Conservation (phyloP, 2,113 vertebrate species). For the Gambusia affinis region DNA sequence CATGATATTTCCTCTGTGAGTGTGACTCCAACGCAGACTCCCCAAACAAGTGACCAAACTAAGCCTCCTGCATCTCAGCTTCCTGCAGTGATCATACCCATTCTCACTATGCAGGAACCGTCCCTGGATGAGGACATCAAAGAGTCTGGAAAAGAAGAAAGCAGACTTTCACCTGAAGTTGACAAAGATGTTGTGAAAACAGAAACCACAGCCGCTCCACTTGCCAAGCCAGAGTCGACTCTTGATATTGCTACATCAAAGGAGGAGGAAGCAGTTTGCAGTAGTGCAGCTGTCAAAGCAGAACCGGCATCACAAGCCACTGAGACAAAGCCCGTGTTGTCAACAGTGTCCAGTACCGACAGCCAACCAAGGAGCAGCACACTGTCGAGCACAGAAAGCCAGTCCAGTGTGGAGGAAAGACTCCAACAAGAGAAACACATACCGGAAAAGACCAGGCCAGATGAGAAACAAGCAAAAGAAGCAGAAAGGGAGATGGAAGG, state of each 20-base stretch:
- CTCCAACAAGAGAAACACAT: slow-evolving; percentile 44
- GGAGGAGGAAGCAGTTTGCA: slow-evolving; percentile 24
- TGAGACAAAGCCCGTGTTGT: slow-evolving; percentile 46
- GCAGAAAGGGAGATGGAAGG: slow-evolving; percentile 77
- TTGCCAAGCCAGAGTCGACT: slow-evolving; percentile 39
- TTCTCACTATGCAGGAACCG: slow-evolving; percentile 67
- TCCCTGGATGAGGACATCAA: slow-evolving; percentile 63
- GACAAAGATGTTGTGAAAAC: slow-evolving; percentile 41
- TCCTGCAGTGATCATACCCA: slow-evolving; percentile 51
- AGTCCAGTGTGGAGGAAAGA: slow-evolving; percentile 55
- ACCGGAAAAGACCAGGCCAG: slow-evolving; percentile 29
- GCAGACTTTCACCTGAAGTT: slow-evolving; percentile 32
- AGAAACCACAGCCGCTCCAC: slow-evolving; percentile 39
- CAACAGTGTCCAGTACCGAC: slow-evolving; percentile 54
- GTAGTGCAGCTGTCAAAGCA: slow-evolving; percentile 10
- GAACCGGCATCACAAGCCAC: slow-evolving; percentile 17
- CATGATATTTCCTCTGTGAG: slow-evolving; percentile 50
- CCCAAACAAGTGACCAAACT: slow-evolving; percentile 36
- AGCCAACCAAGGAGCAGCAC: slow-evolving; percentile 52
- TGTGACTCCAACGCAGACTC: slow-evolving; percentile 17
- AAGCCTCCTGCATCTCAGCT: slow-evolving; percentile 38
- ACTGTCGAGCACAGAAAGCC: slow-evolving; percentile 57
- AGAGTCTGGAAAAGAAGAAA: slow-evolving; percentile 49
- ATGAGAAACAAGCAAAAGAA: slow-evolving; percentile 73
- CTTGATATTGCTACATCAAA: slow-evolving; percentile 30